Percentiles rank a stretch among this genome's conserved stretches.
Evolutionary conservation across 2,797 vertebrate genomes (phyloP).

Genomic region (Gymnothorax reevesii): DNA sequence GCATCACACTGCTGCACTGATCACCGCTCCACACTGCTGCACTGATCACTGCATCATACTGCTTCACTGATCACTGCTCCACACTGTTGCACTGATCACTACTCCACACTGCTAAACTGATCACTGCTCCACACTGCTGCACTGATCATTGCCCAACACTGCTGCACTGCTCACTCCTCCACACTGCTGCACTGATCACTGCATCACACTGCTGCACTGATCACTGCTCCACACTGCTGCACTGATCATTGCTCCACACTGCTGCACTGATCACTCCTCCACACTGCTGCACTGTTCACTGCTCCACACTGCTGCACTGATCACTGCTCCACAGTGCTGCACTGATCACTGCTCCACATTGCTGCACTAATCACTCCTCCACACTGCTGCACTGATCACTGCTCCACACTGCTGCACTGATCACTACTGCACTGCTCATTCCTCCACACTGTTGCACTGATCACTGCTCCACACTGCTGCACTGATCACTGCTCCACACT

Average conservation of each 20-base stretch:
- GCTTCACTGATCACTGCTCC: not conserved
- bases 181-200: not conserved
- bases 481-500: not conserved
- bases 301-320: not conserved
- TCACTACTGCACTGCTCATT: too few relatives aligned
- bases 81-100: not conserved
- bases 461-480: not conserved
- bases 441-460: not conserved
- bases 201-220: not conserved
- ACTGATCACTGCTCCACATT: too few relatives aligned
- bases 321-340: not conserved
- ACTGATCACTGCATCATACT: not conserved
- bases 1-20: not conserved
- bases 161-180: not conserved
- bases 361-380: too few relatives aligned
- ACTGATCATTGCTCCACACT: not conserved
- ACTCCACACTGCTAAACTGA: not conserved
- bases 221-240: not conserved
- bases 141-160: not conserved
- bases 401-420: not conserved
- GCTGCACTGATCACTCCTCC: not conserved
- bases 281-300: not conserved
- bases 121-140: not conserved
- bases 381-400: not conserved
- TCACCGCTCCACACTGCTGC: not conserved